These are phyloP conservation scores for Phaonia tiefii DNA, from an alignment of 2,888 invertebrate species.

Conservation along the genomic window DNA sequence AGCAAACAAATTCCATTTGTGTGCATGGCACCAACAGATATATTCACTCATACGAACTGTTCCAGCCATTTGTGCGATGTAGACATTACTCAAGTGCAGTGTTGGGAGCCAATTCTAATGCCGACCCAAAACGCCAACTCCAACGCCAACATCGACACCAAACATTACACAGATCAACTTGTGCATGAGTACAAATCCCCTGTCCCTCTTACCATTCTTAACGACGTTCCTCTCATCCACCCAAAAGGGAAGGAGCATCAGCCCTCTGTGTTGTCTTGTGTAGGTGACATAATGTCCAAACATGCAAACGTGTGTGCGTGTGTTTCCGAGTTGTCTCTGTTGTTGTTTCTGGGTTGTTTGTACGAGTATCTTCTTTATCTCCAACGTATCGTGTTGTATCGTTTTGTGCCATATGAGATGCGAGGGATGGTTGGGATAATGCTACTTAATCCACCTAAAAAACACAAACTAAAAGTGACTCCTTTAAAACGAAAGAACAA, in stretches of 20 bases:
- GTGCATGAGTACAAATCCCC: too few relatives aligned
- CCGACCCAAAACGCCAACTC: conserved; percentile 42
- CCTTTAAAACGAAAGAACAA: conserved; percentile 53
- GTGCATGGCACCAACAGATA: conserved; percentile 7
- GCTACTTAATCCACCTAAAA: conserved; percentile 69
- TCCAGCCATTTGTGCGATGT: conserved; percentile 15
- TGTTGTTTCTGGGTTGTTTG: conserved; percentile 4
- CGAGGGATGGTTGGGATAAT: conserved; percentile 64
- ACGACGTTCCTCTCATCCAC: too few relatives aligned
- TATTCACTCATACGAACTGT: not conserved
- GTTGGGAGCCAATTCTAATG: conserved; percentile 22
- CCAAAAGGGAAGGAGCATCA: conserved; percentile 15
- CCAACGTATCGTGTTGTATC: too few relatives aligned
- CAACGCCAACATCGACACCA: conserved; percentile 32
- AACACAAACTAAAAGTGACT: conserved; percentile 61
- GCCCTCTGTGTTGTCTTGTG: not conserved
- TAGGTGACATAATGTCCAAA: conserved; percentile 6
- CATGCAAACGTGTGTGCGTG: not conserved
- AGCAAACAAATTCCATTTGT: conserved; percentile 21
- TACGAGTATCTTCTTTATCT: not conserved
- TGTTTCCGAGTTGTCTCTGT: not conserved
- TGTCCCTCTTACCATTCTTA: not conserved
- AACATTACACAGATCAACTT: conserved; percentile 60
- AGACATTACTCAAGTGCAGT: conserved; percentile 17
- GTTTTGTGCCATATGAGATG: conserved; percentile 49